Conservation (phyloP, 2,113 vertebrate species). For the Kryptolebias marmoratus region DNA sequence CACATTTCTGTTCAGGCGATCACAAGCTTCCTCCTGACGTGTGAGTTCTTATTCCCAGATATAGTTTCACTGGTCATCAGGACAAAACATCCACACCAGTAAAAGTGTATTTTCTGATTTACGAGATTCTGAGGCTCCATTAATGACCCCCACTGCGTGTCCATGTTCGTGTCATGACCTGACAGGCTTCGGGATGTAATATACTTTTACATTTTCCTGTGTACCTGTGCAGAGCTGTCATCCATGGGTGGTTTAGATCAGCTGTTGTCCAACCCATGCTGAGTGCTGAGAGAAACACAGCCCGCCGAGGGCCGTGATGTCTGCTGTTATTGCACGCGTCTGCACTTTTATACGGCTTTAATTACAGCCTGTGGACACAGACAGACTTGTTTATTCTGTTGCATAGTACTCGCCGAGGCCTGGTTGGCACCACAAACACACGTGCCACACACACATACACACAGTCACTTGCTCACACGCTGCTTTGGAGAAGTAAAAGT, state of each 20-base stretch:
- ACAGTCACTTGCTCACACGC: slow-evolving; percentile 23
- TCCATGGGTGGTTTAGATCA: slow-evolving; percentile 55
- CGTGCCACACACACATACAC: slow-evolving; percentile 36
- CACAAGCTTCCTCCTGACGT: background rate
- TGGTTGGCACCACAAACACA: slow-evolving; percentile 67
- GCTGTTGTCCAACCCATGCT: slow-evolving; percentile 61
- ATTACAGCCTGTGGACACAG: slow-evolving; percentile 76
- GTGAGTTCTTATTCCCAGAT: slow-evolving; percentile 1
- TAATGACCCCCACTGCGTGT: slow-evolving; percentile 30
- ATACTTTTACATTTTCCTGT: slow-evolving; percentile 24
- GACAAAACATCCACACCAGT: background rate
- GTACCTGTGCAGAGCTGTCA: slow-evolving; percentile 32
- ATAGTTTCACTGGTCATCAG: background rate
- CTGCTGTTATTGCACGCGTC: slow-evolving; percentile 68
- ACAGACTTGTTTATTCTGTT: slow-evolving; percentile 77
- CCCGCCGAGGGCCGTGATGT: slow-evolving; percentile 59
- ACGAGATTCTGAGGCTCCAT: slow-evolving; percentile 27
- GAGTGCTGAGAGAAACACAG: slow-evolving; percentile 53
- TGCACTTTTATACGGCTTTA: slow-evolving; percentile 77
- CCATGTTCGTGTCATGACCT: no score
- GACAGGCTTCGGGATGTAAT: background rate
- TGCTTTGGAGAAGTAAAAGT: slow-evolving; percentile 62
- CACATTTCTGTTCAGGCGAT: slow-evolving; percentile 1
- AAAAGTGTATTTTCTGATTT: slow-evolving; percentile 7
- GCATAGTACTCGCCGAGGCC: slow-evolving; percentile 64